These are phyloP conservation scores for Lamproptera curius DNA, from an alignment of 2,888 invertebrate species.

Conservation along the genomic window DNA sequence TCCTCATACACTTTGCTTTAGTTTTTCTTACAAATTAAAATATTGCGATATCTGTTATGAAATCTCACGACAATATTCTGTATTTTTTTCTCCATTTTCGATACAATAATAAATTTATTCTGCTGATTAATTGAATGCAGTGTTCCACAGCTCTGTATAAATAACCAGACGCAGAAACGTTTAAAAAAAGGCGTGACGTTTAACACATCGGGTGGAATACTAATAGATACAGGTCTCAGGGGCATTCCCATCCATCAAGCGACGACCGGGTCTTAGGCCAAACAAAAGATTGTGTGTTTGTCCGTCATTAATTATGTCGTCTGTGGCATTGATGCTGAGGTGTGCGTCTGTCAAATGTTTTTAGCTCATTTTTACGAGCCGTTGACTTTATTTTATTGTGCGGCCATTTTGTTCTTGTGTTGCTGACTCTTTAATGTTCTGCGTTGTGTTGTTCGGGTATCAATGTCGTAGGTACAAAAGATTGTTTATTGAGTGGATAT, in stretches of 20 bases:
- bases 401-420: slow-evolving; percentile 2
- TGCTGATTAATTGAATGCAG: too few species aligned
- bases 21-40: too few species aligned
- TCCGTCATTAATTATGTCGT: slow-evolving; percentile 23
- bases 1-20: too few species aligned
- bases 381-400: slow-evolving; percentile 1
- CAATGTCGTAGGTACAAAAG: not conserved
- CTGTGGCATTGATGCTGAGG: slow-evolving; percentile 7
- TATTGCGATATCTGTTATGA: too few species aligned
- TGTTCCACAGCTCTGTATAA: slow-evolving; percentile 33
- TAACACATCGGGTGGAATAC: slow-evolving; percentile 48
- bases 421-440: not conserved
- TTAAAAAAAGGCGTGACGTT: slow-evolving; percentile 42
- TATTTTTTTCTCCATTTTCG: too few species aligned
- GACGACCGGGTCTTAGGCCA: slow-evolving; percentile 14
- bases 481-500: not conserved
- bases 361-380: slow-evolving; percentile 12
- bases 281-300: slow-evolving; percentile 21
- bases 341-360: slow-evolving; percentile 5
- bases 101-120: too few species aligned
- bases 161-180: slow-evolving; percentile 22
- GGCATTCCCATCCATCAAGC: slow-evolving; percentile 22
- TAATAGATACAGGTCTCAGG: slow-evolving; percentile 34
- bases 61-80: too few species aligned
- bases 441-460: not conserved